Conservation (phyloP, 2,113 vertebrate genomes). For the Menura novaehollandiae region DNA sequence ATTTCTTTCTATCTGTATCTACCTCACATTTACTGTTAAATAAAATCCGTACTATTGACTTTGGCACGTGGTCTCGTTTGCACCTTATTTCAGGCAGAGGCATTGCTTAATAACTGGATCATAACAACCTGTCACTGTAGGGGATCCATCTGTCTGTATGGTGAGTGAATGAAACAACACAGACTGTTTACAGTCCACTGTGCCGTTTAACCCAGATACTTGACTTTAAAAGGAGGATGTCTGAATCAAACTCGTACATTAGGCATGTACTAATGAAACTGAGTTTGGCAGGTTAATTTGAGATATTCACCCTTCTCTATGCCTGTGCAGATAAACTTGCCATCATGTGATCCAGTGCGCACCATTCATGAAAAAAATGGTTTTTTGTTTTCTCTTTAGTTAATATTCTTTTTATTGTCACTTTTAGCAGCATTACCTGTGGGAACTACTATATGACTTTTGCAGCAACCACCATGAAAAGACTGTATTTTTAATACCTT, state of each 20-base stretch:
- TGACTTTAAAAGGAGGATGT: neutral
- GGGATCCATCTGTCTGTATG: neutral
- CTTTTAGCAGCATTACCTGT: neutral
- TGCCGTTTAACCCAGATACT: neutral
- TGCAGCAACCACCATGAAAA: neutral
- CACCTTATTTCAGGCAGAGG: neutral
- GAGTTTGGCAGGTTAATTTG: neutral
- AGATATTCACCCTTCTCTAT: neutral
- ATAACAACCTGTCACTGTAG: neutral
- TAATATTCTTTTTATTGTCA: neutral
- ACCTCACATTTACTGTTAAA: neutral
- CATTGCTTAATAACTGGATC: neutral
- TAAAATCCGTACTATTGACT: neutral
- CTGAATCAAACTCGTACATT: neutral
- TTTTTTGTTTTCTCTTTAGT: neutral
- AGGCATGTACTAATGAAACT: neutral
- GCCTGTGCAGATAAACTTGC: neutral
- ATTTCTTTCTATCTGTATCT: neutral
- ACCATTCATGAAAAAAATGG: neutral
- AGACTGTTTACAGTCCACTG: neutral
- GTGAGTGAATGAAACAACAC: neutral
- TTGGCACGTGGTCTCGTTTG: neutral
- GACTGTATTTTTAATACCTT: neutral
- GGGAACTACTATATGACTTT: neutral
- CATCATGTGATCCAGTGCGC: accelerated